Evolutionary conservation across 2,113 vertebrate species (phyloP).

Genomic region (Pangasianodon gigas): DNA sequence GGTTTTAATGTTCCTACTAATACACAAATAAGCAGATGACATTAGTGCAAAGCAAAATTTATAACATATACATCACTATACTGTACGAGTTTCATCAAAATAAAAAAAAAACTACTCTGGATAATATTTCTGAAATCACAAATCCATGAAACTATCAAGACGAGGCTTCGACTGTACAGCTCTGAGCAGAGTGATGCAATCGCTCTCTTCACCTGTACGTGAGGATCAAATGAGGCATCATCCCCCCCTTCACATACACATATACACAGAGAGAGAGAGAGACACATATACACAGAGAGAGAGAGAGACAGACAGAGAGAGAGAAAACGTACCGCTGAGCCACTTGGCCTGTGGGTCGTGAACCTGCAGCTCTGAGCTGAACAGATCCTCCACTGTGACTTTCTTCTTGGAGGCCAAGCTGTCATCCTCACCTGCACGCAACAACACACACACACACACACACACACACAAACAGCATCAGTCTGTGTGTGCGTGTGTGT

Average conservation of each 20-base stretch:
- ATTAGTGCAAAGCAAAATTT: too few relatives aligned
- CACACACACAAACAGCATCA: neutral
- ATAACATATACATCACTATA: too few relatives aligned
- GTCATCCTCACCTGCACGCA: constrained; percentile 85
- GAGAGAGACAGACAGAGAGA: constrained; percentile 9
- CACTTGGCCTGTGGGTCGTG: constrained; percentile 89
- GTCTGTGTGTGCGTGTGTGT: neutral
- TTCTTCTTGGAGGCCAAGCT: constrained; percentile 92
- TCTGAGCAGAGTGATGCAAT: too few relatives aligned
- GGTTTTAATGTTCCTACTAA: neutral
- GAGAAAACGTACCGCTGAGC: constrained; percentile 84
- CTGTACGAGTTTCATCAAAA: too few relatives aligned
- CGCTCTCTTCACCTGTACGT: too few relatives aligned
- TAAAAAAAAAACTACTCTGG: too few relatives aligned
- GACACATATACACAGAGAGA: constrained; percentile 6
- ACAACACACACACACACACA: constrained; percentile 15
- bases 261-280: constrained; percentile 9
- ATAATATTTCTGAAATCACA: too few relatives aligned
- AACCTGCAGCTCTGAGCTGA: constrained; percentile 83
- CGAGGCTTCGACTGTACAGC: too few relatives aligned
- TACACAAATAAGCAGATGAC: too few relatives aligned
- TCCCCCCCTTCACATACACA: neutral
- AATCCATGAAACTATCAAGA: too few relatives aligned
- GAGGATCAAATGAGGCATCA: neutral
- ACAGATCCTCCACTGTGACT: constrained; percentile 88